Percentiles rank a stretch among this genome's conserved stretches.
phyloP scores from a whole-genome alignment of 92 coral and sea anemone species.

The Phenganax marumi region DNA sequence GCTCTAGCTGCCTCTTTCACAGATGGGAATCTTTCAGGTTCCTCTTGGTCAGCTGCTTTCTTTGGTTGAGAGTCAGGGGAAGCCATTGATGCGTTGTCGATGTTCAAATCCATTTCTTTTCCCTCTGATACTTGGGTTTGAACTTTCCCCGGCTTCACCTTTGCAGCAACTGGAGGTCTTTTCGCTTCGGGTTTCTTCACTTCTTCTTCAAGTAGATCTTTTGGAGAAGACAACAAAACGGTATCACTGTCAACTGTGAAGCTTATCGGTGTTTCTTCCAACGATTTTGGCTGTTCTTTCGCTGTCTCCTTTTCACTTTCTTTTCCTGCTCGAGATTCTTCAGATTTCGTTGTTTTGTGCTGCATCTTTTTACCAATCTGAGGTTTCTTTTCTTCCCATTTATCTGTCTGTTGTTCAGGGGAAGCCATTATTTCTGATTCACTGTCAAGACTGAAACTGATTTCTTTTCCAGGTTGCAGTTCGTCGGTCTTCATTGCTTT shows the following conservation, averaged over 20 bases:
- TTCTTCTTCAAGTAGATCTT: background rate
- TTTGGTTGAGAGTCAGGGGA: background rate
- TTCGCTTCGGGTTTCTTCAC: background rate
- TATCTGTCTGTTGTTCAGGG: background rate
- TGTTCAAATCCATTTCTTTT: slow-evolving; percentile 8
- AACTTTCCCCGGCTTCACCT: background rate
- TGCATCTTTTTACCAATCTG: background rate
- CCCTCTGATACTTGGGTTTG: background rate
- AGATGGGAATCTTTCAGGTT: too few species aligned
- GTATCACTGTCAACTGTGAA: background rate
- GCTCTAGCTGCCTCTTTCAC: background rate
- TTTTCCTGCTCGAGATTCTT: background rate
- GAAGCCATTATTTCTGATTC: background rate
- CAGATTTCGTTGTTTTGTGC: background rate
- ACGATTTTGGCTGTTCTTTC: background rate
- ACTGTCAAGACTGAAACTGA: background rate
- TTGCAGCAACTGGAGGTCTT: background rate
- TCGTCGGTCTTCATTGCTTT: background rate
- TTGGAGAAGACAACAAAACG: background rate
- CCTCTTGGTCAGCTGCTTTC: background rate
- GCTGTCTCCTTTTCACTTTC: background rate
- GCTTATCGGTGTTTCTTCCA: background rate
- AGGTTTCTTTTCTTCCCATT: background rate
- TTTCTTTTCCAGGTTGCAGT: background rate
- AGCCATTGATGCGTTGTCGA: background rate